Conservation (phyloP, 2,797 vertebrate genomes). For the Florisuga fusca region DNA sequence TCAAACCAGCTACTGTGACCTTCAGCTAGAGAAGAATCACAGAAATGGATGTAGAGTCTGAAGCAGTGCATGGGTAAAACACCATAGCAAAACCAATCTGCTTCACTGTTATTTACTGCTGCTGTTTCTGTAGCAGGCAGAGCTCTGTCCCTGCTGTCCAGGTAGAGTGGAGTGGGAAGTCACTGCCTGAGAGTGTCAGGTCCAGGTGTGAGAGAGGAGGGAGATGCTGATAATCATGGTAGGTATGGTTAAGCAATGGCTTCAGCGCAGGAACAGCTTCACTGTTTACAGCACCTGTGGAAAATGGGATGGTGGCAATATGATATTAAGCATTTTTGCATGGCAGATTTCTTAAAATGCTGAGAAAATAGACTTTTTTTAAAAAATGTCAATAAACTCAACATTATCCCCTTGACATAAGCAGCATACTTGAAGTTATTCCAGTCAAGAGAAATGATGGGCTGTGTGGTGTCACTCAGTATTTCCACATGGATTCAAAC, state of each 20-base stretch:
- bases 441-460: neutral
- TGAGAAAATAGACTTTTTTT: neutral
- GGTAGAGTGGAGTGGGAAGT: neutral
- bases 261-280: neutral
- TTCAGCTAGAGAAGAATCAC: neutral
- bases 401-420: neutral
- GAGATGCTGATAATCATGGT: neutral
- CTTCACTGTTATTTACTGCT: neutral
- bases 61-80: neutral
- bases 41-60: neutral
- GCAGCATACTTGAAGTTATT: neutral
- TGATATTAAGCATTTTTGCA: neutral
- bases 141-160: neutral
- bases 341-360: neutral
- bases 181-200: accelerated
- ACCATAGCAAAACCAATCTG: neutral
- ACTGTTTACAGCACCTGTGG: neutral
- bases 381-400: neutral
- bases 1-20: neutral
- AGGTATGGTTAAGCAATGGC: neutral
- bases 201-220: neutral
- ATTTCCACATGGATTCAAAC: neutral
- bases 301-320: neutral
- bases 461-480: neutral
- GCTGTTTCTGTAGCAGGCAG: neutral